These are phyloP conservation scores for Salvator merianae DNA, from an alignment of 2,113 vertebrate species.

Conservation along the genomic window DNA sequence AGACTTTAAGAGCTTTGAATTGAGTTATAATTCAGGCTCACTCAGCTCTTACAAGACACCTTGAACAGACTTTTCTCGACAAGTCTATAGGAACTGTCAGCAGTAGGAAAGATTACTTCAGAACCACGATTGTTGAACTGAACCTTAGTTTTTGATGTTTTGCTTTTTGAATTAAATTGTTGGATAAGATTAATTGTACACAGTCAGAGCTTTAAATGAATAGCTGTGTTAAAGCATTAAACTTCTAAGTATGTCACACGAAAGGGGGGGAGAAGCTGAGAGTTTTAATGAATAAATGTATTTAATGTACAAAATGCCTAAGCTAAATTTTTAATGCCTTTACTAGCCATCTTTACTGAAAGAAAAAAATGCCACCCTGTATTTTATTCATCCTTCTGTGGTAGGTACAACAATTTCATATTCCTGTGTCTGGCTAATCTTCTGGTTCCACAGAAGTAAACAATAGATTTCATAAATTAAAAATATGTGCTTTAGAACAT, in stretches of 20 bases:
- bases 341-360: constrained; percentile 75
- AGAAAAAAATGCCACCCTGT: constrained; percentile 31
- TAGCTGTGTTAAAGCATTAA: constrained; percentile 75
- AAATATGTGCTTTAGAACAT: constrained; percentile 81
- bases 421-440: constrained; percentile 78
- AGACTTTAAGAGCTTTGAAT: constrained; percentile 73
- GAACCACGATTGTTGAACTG: constrained; percentile 69
- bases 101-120: constrained; percentile 71
- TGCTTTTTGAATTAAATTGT: constrained; percentile 78
- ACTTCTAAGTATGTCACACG: constrained; percentile 75
- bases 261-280: constrained; percentile 64
- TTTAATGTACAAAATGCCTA: constrained; percentile 76
- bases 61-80: constrained; percentile 70
- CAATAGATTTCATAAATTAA: constrained; percentile 86
- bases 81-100: constrained; percentile 76
- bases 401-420: constrained; percentile 78
- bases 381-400: constrained; percentile 77
- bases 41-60: constrained; percentile 67
- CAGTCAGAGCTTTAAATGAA: constrained; percentile 78
- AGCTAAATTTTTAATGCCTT: constrained; percentile 80
- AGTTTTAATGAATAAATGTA: constrained; percentile 79
- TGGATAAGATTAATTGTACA: constrained; percentile 82
- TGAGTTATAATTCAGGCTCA: constrained; percentile 75
- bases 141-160: constrained; percentile 80
- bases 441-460: constrained; percentile 82